A percentile compares a stretch with the other conserved stretches of the same genome.
phyloP scores from a whole-genome alignment of 1,140 invertebrate species.

The Druon quercuslanigerum region DNA sequence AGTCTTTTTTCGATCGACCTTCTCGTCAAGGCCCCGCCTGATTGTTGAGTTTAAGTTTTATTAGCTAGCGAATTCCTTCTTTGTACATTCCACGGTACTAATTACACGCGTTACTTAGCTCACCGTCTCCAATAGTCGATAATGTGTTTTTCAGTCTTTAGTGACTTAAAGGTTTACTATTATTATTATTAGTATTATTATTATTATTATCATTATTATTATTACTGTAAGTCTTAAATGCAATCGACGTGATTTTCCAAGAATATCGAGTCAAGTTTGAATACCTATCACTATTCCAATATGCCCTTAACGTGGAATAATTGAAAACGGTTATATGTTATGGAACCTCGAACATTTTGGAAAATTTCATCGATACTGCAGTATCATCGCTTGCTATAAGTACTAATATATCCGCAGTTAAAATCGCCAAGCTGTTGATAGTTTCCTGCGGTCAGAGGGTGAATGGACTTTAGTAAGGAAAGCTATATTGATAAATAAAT shows the following conservation, averaged over 20 bases:
- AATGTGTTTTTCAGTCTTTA: constrained; percentile 45
- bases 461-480: constrained; percentile 52
- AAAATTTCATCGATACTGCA: constrained; percentile 15
- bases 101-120: constrained; percentile 52
- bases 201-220: constrained; percentile 10
- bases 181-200: constrained; percentile 28
- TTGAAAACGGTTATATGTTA: not conserved
- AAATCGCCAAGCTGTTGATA: constrained; percentile 44
- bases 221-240: not conserved
- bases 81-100: constrained; percentile 48
- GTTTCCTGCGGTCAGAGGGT: constrained; percentile 65
- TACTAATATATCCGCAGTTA: constrained; percentile 33
- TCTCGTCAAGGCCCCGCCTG: constrained; percentile 52
- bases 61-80: constrained; percentile 67
- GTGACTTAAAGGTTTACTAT: constrained; percentile 48
- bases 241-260: constrained; percentile 1
- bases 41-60: constrained; percentile 75
- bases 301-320: not conserved
- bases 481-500: constrained; percentile 42
- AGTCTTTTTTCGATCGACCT: constrained; percentile 56
- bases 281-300: constrained; percentile 9
- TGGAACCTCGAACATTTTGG: not conserved
- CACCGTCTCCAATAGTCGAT: constrained; percentile 52
- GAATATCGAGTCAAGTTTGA: not conserved
- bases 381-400: constrained; percentile 22